These are phyloP conservation scores for Chlorodrepanis virens DNA, from an alignment of 2,113 vertebrate genomes.

Conservation along the genomic window DNA sequence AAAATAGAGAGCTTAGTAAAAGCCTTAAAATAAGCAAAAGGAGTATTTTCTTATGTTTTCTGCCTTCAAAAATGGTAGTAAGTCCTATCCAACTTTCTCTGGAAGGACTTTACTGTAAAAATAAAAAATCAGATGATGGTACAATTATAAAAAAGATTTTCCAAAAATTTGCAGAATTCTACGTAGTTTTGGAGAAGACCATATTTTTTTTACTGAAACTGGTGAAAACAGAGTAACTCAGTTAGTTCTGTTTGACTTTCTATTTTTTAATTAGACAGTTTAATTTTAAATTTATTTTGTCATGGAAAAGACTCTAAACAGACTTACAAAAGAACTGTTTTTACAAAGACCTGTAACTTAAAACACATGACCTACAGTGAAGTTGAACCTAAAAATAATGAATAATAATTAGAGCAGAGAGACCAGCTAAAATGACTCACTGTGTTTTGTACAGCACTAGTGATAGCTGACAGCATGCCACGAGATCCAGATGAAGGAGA, in stretches of 20 bases:
- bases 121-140: background rate
- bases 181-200: background rate
- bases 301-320: background rate
- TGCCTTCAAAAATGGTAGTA: background rate
- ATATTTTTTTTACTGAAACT: background rate
- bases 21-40: background rate
- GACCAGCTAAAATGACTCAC: slow-evolving; percentile 71
- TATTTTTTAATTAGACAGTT: background rate
- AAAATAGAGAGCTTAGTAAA: background rate
- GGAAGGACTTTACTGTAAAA: background rate
- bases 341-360: background rate
- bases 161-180: background rate
- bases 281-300: background rate
- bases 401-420: background rate
- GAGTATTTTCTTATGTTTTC: background rate
- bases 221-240: background rate
- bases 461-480: slow-evolving; percentile 89
- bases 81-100: background rate
- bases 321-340: background rate
- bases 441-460: slow-evolving; percentile 88
- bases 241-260: background rate
- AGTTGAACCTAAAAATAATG: background rate
- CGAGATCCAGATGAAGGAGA: slow-evolving; percentile 70
- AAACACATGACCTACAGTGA: background rate
- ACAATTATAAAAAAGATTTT: background rate